Base-by-base conservation (phyloP, 2,888 invertebrate species). In the Mylabris sibirica region DNA sequence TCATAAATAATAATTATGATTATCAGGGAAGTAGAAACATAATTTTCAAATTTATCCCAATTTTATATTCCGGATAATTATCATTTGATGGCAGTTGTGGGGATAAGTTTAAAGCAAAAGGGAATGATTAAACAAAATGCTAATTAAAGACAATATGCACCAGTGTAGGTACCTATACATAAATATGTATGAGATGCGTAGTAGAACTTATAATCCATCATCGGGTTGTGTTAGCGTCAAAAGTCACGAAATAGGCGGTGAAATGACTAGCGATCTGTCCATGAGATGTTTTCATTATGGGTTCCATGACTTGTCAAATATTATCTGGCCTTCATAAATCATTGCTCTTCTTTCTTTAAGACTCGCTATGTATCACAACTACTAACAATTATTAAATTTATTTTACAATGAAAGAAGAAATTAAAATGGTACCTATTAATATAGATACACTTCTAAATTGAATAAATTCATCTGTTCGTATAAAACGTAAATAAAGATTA, bases 251-350 rank as follows among this genome's bases (percentile, higher is more conserved):
- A 80, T 78, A 84, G 84, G 84, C 84, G 84, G 84, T 82, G 84
- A 84, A 84, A 82, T 84, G 84, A 84, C 84, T 84, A 83, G 84
- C 84, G 84, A 84, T 84, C 84, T 84, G 84, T 84, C 84, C 81
- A 81, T 81, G 82, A 84, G 84, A 85, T 85, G 84, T 85, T 85
- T 85, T 84, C 84, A 85, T 85, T 84, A 85, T 84, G 83, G 83
- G 84, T 81, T 84, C 84, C 84, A 82, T 85, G 84, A 85, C 84
- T 84, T 80, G 84, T 83, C 83, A 81, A 83, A 84, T 82, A 80
- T 73, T 77, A 76, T 75, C 76, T 76, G 76, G 76, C 76, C 79
- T 80, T 77, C 80, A 82, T 81, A 82, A 82, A 82, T 82, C 82
- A 82, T 82, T 76, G 73, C 75, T 74, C 68, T 63, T 70, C 57